Base-by-base conservation (phyloP, 1,140 invertebrate species). In the Zaprionus ghesquierei region DNA sequence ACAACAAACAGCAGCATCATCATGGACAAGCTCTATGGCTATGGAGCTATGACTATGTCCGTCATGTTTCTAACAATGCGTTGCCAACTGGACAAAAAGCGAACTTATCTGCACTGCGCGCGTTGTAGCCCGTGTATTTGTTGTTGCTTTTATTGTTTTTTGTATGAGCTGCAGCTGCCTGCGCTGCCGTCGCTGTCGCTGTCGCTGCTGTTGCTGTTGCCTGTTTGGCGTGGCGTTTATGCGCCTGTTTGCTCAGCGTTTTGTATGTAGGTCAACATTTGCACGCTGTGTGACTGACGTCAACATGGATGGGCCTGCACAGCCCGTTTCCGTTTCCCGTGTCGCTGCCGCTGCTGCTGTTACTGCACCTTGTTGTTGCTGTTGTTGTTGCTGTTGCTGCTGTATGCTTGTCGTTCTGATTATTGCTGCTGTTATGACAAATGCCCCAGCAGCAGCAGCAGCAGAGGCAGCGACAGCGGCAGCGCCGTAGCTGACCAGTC, bases 191-290 rank as follows among this genome's bases (percentile, higher is more conserved):
- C 61, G 41, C 29, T 15, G 55, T 8, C 62, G 35, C 27, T 64
- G 69, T 5, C 49, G 74, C n/a, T 65, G 53, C 25, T 73, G 62
- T 15, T 63, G 29, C 25, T 81, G n/a, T n/a, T n/a, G n/a, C n/a
- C n/a, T n/a, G 81, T 86, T 86, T 81, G 65, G 65, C 58, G 75
- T 87, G 75, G 82, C 82, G 70, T 86, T 87, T 86, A 86, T 86
- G 84, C 82, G 82, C 79, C 82, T 87, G 82, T 87, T 86, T 86
- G 79, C 81, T 81, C 79, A 72, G 73, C 82, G 82, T 82, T 86
- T 86, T 86, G 68, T 86, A 86, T 86, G 82, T 86, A 87, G 82
- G 82, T 86, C 82, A 86, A 86, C 82, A 86, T 87, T 86, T 87
- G 82, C 82, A 86, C 82, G 70, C 78, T 86, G 74, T 77, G 79